Conservation (phyloP, 2,113 vertebrate genomes). For the Erinaceus europaeus region DNA sequence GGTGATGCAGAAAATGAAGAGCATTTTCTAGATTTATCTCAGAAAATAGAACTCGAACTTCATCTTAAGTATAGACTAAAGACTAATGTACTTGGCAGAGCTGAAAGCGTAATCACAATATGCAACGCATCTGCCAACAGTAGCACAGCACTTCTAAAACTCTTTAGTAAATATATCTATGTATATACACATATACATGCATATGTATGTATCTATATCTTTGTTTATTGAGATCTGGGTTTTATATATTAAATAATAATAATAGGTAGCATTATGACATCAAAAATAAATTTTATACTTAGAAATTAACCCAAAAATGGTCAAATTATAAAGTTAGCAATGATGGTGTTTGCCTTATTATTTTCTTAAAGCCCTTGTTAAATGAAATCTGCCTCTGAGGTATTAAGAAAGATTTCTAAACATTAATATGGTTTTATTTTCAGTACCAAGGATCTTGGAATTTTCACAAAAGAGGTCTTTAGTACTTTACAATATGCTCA, state of each 20-base stretch:
- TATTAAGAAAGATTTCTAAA: slow-evolving; percentile 69
- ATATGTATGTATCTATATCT: too few relatives aligned
- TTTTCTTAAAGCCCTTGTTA: slow-evolving; percentile 71
- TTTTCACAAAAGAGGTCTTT: slow-evolving; percentile 41
- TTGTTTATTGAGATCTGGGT: too few relatives aligned
- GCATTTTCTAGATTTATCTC: slow-evolving; percentile 10
- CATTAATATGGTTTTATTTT: slow-evolving; percentile 62
- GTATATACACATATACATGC: too few relatives aligned
- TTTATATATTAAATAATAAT: too few relatives aligned
- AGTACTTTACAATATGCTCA: slow-evolving; percentile 48
- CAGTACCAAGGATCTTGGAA: not conserved
- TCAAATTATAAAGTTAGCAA: not conserved
- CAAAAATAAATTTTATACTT: too few relatives aligned
- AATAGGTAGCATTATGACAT: too few relatives aligned
- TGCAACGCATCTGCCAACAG: not conserved
- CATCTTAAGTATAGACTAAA: slow-evolving; percentile 50
- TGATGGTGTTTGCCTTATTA: slow-evolving; percentile 54
- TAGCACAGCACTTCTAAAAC: not conserved
- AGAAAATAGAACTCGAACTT: slow-evolving; percentile 13
- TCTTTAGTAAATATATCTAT: too few relatives aligned
- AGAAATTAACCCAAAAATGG: not conserved
- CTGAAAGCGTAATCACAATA: slow-evolving; percentile 34
- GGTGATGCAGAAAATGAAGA: slow-evolving; percentile 57
- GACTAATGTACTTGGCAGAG: not conserved
- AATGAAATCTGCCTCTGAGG: slow-evolving; percentile 43